Evolutionary conservation across 1,140 invertebrate genomes (phyloP).

Genomic region (Trichonephila clavipes): DNA sequence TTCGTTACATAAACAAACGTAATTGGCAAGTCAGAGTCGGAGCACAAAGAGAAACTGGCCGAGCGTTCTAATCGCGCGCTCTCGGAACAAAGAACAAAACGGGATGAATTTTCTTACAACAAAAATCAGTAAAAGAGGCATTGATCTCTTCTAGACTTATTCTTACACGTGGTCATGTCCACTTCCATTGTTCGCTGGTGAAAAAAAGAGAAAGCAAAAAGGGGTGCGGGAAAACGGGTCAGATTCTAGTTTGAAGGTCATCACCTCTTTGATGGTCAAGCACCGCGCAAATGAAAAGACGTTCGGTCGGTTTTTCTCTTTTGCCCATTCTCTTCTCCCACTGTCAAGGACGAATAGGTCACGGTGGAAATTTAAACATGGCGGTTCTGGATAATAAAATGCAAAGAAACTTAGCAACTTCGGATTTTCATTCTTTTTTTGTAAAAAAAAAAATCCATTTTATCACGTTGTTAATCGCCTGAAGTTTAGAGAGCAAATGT

Average conservation of each 20-base stretch:
- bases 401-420: not conserved
- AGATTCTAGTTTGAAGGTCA: slow-evolving; percentile 59
- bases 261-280: slow-evolving; percentile 62
- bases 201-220: not conserved
- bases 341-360: slow-evolving; percentile 71
- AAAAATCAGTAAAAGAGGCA: not conserved
- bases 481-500: slow-evolving; percentile 5
- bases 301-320: slow-evolving; percentile 41
- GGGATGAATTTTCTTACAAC: slow-evolving; percentile 10
- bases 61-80: slow-evolving; percentile 11
- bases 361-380: slow-evolving; percentile 63
- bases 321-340: slow-evolving; percentile 38
- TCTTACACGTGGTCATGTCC: not conserved
- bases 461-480: slow-evolving; percentile 17
- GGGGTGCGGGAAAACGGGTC: slow-evolving; percentile 44
- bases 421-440: slow-evolving; percentile 16
- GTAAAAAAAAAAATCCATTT: not conserved
- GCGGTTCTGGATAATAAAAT: slow-evolving; percentile 30
- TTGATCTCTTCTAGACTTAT: slow-evolving; percentile 38
- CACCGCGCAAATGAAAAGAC: slow-evolving; percentile 51
- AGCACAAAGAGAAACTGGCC: not conserved
- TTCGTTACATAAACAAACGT: slow-evolving; percentile 28
- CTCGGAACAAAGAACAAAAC: slow-evolving; percentile 25
- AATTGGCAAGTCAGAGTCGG: not conserved
- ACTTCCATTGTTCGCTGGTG: slow-evolving; percentile 4